These are phyloP conservation scores for Polyommatus iphigenia DNA, from an alignment of 2,888 invertebrate genomes.

Conservation along the genomic window DNA sequence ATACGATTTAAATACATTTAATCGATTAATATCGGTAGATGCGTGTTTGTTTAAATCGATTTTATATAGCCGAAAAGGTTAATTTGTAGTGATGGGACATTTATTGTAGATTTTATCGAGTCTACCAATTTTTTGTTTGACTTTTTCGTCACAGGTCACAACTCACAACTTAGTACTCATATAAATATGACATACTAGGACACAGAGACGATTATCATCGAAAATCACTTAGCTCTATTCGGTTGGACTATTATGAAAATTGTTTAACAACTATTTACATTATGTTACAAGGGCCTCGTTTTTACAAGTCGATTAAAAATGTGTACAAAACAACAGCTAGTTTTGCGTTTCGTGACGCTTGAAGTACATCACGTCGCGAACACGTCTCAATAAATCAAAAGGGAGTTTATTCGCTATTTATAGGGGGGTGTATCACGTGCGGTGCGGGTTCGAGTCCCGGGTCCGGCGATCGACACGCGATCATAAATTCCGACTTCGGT, in stretches of 20 bases:
- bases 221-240: too few species aligned
- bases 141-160: not conserved
- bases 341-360: not conserved
- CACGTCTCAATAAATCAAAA: slow-evolving; percentile 33
- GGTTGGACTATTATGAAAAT: too few species aligned
- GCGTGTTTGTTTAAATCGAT: slow-evolving; percentile 5
- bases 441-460: slow-evolving; percentile 43
- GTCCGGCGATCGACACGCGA: slow-evolving; percentile 54
- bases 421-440: slow-evolving; percentile 30
- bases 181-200: too few species aligned
- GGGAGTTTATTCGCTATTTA: slow-evolving; percentile 12
- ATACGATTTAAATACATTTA: not conserved
- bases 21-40: slow-evolving; percentile 16
- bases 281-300: too few species aligned
- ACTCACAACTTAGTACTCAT: too few species aligned
- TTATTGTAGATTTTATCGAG: not conserved
- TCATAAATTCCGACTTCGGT: slow-evolving; percentile 63
- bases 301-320: not conserved
- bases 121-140: not conserved
- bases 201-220: too few species aligned
- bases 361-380: not conserved
- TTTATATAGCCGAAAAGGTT: not conserved
- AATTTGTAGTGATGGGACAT: not conserved
- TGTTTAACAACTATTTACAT: too few species aligned
- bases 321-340: not conserved